phyloP scores from a whole-genome alignment of 35 echinoderm and acorn worm species.

The Holothuria glaberrima region DNA sequence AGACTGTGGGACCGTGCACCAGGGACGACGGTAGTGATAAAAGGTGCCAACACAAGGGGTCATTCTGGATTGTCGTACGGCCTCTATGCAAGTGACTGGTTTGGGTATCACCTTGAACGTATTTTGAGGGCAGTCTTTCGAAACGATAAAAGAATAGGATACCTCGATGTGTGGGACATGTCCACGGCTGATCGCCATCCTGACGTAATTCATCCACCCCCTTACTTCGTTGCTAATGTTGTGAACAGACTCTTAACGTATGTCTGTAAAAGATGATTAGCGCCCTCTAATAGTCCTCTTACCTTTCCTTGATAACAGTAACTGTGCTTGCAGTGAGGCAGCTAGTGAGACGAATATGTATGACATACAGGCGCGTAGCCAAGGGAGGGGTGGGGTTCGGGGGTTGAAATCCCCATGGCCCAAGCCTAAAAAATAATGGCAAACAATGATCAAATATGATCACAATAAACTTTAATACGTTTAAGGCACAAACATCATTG shows the following conservation, averaged over 20 bases:
- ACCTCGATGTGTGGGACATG: constrained; percentile 43
- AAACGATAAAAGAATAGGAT: neutral
- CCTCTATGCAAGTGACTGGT: constrained; percentile 52
- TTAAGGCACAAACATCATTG: too few species aligned
- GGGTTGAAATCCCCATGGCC: too few species aligned
- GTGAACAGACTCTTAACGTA: constrained; percentile 43
- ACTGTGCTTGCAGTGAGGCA: too few species aligned
- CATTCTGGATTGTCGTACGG: constrained; percentile 26
- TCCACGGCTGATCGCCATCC: neutral
- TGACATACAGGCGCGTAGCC: too few species aligned
- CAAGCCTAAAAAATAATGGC: too few species aligned
- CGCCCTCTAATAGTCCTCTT: too few species aligned
- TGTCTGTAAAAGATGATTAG: constrained; percentile 9
- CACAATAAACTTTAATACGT: too few species aligned
- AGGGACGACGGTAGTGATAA: constrained; percentile 12
- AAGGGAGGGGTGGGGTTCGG: too few species aligned
- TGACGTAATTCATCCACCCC: constrained; percentile 28
- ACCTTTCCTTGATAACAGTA: too few species aligned
- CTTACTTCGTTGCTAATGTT: constrained; percentile 2
- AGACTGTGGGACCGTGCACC: neutral
- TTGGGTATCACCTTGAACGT: constrained; percentile 9
- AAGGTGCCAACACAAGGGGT: constrained; percentile 28
- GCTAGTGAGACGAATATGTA: too few species aligned
- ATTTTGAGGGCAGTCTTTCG: neutral
- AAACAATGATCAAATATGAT: too few species aligned